Evolutionary conservation across 2,888 invertebrate species (phyloP), one percentile per base, ranked within the genome.

Genomic region (Harpagoxenus sublaevis): DNA sequence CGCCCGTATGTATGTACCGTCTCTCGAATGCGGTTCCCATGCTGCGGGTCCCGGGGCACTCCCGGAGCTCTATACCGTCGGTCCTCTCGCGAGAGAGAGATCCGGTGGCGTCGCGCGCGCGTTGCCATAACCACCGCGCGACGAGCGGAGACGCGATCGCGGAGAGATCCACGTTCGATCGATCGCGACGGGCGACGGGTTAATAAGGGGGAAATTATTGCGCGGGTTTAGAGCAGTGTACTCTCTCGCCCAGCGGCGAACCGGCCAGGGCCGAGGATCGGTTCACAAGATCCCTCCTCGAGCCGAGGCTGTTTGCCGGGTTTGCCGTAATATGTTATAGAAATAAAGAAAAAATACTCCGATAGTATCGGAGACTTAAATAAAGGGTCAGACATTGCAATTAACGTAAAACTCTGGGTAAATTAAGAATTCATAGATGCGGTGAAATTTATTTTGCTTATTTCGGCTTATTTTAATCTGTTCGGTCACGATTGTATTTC

Each of bases 1-100:
- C 84, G 90, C 84, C 82, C 82, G 88, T 85, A 78, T 45, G 35
- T 81, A 88, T 89, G 66, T 88, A 85, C 88, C 89, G 87, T 84
- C 66, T 68, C 66, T 66, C 84, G 86, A 55, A 88, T 87, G 84
- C 66, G 83, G 81, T 88, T 90, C 85, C 89, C 79, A 86, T 86
- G 75, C 87, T 83, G 86, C 63, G 84, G 71, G 48, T 35, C 35
- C 35, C 35, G 35, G 35, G 35, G 35, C 35, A 35, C 35, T 45
- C 60, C 70, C n/a, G 18, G 53, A 57, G 71, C 60, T 71, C 71
- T 45, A 70, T 60, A 45, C 12, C 71, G n/a, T 45, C 71, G 28
- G 35, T 48, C 71, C 57, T 79, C 71, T 60, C 60, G 39, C 35
- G 53, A 42, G 57, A 57, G 57, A 57, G 60, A 70, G 42, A 78